Conservation (phyloP, 2,888 invertebrate genomes). For the Dusona sp. region DNA sequence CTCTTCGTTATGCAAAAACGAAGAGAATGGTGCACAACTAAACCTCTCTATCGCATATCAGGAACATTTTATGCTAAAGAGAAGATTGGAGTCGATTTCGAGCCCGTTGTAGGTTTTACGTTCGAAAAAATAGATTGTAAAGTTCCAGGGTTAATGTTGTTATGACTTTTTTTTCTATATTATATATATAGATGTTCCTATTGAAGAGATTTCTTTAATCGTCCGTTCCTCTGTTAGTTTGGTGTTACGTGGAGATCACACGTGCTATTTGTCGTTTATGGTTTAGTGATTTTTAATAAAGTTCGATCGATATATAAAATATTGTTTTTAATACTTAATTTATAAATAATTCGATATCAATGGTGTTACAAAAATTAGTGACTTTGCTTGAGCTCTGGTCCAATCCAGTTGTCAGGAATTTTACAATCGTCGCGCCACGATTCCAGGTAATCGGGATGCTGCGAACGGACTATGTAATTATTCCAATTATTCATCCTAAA, state of each 20-base stretch:
- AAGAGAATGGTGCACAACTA: too few relatives aligned
- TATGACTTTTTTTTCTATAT: constrained; percentile 33
- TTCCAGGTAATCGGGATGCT: constrained; percentile 51
- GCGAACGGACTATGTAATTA: constrained; percentile 58
- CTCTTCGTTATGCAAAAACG: too few relatives aligned
- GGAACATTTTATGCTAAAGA: too few relatives aligned
- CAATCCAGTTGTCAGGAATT: constrained; percentile 59
- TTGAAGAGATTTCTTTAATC: constrained; percentile 44
- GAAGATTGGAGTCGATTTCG: too few relatives aligned
- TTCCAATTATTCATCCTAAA: constrained; percentile 60
- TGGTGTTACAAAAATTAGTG: neutral
- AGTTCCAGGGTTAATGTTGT: constrained; percentile 27
- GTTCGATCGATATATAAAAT: constrained; percentile 19
- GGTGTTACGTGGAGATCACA: constrained; percentile 45
- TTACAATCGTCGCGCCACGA: constrained; percentile 61
- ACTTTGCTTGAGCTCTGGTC: constrained; percentile 29
- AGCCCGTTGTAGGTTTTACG: too few relatives aligned
- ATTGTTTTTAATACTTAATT: neutral
- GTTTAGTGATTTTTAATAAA: constrained; percentile 56
- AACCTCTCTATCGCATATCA: too few relatives aligned
- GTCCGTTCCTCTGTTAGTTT: constrained; percentile 48
- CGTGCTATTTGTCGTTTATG: constrained; percentile 53
- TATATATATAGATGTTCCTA: constrained; percentile 31
- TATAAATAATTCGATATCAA: neutral
- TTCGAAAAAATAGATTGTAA: too few relatives aligned